Base-by-base conservation (phyloP, 2,113 vertebrate species). In the Spermophilus dauricus region DNA sequence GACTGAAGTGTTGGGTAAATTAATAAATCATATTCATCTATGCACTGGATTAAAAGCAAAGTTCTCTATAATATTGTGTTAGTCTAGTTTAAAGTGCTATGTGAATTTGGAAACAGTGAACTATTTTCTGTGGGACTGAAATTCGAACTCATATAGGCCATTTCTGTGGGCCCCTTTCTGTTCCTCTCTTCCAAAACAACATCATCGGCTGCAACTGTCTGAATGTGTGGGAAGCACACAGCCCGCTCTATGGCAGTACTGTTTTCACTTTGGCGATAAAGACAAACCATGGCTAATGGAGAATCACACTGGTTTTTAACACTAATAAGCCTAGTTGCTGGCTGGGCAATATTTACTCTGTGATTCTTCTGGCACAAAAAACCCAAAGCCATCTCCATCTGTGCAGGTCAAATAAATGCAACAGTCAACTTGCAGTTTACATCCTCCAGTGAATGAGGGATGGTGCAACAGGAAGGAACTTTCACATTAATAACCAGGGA, bases 21-120 rank as follows among this genome's bases (percentile, higher is more conserved):
- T 70, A 95, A 86, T 67, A 84, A 84, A 90, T 89, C 86, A 65
- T 69, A 82, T 20, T 73, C 32, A 78, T 45, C 42, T 39, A 63
- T 0, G 2, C 32, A 77, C 1, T 78, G 86, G 73, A 83, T 69
- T 69, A 94, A 96, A 87, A 87, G 20, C 24, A 26, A 86, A 69
- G 22, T 73, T 85, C 75, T 96, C 24, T 22, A 10, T 70, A 65
- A 26, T n/a, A 88, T 37, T 84, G 56, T 51, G 8, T 32, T 42
- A 76, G 86, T 80, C 56, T 83, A 63, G 34, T 73, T 51, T 63
- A 78, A 67, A 58, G 26, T 51, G 26, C 30, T 30, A 17, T 8
- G 28, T 63, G 13, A 53, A 93, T 48, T 20, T 91, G 34, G 58
- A 87, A 88, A 82, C 11, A 91, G 39, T 37, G 32, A 93, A 86